Evolutionary conservation across 2,797 vertebrate species (phyloP), one percentile per base, ranked within the genome.

Genomic region (Brachyrhaphis roseni): DNA sequence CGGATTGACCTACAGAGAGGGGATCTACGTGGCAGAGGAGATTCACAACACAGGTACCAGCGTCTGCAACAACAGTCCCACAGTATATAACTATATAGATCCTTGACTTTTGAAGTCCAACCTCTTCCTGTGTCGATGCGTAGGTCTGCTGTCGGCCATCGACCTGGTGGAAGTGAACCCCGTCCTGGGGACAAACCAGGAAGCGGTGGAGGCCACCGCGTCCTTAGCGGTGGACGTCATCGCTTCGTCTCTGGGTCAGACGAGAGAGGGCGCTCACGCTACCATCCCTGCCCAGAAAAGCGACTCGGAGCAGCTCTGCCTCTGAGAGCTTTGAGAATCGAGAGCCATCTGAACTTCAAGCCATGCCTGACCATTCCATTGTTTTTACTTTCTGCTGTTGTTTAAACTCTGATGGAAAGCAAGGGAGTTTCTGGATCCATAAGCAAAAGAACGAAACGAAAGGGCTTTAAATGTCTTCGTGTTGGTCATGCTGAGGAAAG

Each of bases 141-240:
- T 88, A 99, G 98, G 98, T 81, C 92, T 99, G 94, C 95, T 99
- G 91, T 99, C 98, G 0, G 98, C 92, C 75, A 94, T 99, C 92
- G 98, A 99, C 90, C 90, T 99, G 85, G 98, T 99, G 45, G 98
- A 99, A 91, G 98, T 99, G 36, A 99, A 99, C 91, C 98, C 98
- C 1, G 20, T 89, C 74, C 89, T 98, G 66, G 98, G 97, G 13
- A 91, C 96, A 0, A 97, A 89, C 80, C 94, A 90, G 0, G 97
- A 98, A 77, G 98, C 97, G 26, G 96, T 97, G 78, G 96, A 97
- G 5, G 94, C 96, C 79, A 99, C 98, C 5, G 96, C 97, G 2
- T 90, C 92, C 6, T 91, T 99, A 20, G 98, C 98, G 1, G 96
- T 99, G 0, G 97, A 99, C 0, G 96, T 99, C 87, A 97, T 99